phyloP scores from a whole-genome alignment of 2,888 invertebrate genomes.

The Polyommatus iphigenia region DNA sequence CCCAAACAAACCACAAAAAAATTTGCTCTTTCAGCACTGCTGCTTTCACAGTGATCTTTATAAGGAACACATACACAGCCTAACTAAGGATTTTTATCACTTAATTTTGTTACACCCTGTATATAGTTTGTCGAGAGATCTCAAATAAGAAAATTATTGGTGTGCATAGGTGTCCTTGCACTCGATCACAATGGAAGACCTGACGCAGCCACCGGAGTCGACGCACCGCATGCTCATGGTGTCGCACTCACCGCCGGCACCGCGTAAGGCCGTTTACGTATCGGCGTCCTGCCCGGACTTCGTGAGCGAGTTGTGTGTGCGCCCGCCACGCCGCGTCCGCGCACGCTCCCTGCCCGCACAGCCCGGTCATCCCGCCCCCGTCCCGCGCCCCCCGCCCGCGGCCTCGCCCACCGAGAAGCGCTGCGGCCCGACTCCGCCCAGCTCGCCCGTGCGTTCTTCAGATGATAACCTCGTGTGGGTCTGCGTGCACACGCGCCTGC shows the following conservation, averaged over 20 bases:
- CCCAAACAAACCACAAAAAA: too few relatives aligned
- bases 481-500: conserved; percentile 83
- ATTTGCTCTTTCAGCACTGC: too few relatives aligned
- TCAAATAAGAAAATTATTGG: neutral
- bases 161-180: conserved; percentile 84
- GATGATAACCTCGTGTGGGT: conserved; percentile 87
- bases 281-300: conserved; percentile 92
- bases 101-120: too few relatives aligned
- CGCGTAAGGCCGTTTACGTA: conserved; percentile 77
- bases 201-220: conserved; percentile 88
- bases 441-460: conserved; percentile 81
- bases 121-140: too few relatives aligned
- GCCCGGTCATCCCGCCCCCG: conserved; percentile 37
- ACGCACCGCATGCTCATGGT: conserved; percentile 92
- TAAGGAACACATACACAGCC: too few relatives aligned
- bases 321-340: conserved; percentile 42
- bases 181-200: conserved; percentile 94
- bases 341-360: conserved; percentile 53
- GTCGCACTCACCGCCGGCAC: conserved; percentile 80
- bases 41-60: too few relatives aligned
- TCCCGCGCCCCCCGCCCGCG: conserved; percentile 22
- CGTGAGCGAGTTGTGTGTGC: conserved; percentile 47
- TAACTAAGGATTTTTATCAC: too few relatives aligned
- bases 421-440: conserved; percentile 82
- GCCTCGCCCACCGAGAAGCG: conserved; percentile 47